Conservation (phyloP, 2,888 invertebrate species). For the Chouioia cunea region DNA sequence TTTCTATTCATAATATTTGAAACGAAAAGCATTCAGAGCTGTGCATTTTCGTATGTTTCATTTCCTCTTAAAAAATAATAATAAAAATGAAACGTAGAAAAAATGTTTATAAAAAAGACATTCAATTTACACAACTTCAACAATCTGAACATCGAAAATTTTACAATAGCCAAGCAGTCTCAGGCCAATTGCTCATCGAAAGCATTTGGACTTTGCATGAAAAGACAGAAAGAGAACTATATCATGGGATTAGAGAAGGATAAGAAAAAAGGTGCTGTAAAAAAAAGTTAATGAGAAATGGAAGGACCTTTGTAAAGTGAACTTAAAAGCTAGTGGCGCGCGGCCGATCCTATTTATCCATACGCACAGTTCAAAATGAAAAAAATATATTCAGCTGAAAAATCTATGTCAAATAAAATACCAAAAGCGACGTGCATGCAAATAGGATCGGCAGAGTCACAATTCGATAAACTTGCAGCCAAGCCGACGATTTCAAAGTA, state of each 20-base stretch:
- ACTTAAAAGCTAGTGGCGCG: conserved; percentile 60
- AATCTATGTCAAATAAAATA: too few species aligned
- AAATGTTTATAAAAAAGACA: conserved; percentile 16
- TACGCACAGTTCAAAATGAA: conserved; percentile 16
- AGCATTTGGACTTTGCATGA: conserved; percentile 45
- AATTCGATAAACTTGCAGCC: conserved; percentile 42
- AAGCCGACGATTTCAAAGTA: conserved; percentile 21
- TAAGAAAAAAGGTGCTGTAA: conserved; percentile 51
- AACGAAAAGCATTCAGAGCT: conserved; percentile 33
- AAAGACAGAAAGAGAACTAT: conserved; percentile 43
- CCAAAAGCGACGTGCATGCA: conserved; percentile 1
- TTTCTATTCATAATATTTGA: conserved; percentile 11
- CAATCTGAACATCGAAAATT: conserved; percentile 38
- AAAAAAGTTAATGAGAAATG: conserved; percentile 54
- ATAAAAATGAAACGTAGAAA: conserved; percentile 30
- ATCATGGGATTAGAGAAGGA: conserved; percentile 49
- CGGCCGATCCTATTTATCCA: conserved; percentile 56
- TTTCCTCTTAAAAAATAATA: conserved; percentile 1
- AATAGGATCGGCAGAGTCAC: conserved; percentile 42
- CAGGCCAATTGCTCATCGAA: conserved; percentile 55
- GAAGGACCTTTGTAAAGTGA: conserved; percentile 51
- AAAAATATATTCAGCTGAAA: background rate
- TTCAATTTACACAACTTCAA: conserved; percentile 1
- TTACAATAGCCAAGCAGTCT: conserved; percentile 60
- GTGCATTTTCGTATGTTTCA: conserved; percentile 42